phyloP scores from a whole-genome alignment of 1,140 invertebrate genomes.

The Caerostris extrusa region DNA sequence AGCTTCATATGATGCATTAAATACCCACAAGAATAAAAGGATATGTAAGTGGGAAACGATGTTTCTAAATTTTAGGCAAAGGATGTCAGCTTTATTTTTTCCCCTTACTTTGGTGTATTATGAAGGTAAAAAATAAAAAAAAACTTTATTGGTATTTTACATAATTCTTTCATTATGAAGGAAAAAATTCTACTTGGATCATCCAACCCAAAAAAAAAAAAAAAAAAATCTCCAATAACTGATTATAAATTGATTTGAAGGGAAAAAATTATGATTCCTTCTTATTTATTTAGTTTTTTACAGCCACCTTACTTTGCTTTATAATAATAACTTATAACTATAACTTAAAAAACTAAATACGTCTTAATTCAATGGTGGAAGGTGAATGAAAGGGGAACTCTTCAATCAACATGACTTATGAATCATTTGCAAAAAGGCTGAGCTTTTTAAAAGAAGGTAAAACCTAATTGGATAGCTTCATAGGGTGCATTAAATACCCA shows the following conservation, averaged over 20 bases:
- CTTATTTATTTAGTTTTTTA: too few relatives aligned
- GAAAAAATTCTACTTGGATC: neutral
- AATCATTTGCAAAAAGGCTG: slow-evolving; percentile 17
- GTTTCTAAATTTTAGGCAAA: slow-evolving; percentile 20
- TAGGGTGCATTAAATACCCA: neutral
- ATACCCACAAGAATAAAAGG: neutral
- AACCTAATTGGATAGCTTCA: neutral
- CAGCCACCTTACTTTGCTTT: too few relatives aligned
- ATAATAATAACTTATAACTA: too few relatives aligned
- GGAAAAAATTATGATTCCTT: too few relatives aligned
- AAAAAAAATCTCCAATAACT: too few relatives aligned
- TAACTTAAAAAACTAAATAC: too few relatives aligned
- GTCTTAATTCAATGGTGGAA: neutral
- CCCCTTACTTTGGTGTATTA: neutral
- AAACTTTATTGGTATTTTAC: neutral
- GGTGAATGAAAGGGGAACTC: neutral
- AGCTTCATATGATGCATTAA: neutral
- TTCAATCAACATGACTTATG: slow-evolving; percentile 54
- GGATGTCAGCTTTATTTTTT: neutral
- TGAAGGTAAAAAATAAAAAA: neutral
- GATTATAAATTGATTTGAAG: too few relatives aligned
- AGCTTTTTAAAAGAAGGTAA: neutral
- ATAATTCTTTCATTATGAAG: neutral
- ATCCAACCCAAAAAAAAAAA: too few relatives aligned
- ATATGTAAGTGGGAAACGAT: slow-evolving; percentile 9